Base-by-base conservation (phyloP, 2,888 invertebrate genomes). In the Mesodorylaimus sp. region DNA sequence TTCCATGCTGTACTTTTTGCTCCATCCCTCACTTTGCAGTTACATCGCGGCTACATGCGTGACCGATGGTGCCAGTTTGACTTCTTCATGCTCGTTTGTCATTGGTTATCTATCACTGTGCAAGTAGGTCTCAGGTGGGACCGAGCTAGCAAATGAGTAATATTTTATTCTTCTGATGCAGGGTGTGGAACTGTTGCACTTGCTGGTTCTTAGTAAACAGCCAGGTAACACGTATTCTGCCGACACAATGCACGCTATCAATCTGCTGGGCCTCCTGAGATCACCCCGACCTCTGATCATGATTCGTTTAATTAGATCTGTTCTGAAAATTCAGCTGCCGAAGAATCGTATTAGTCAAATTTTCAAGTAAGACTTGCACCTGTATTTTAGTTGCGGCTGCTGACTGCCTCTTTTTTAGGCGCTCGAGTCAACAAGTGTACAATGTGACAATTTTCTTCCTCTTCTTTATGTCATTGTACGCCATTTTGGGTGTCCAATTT, bases 31-130 rank as follows among this genome's bases (percentile, higher is more conserved):
- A n/a, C n/a, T n/a, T n/a, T n/a, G n/a, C n/a, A n/a, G n/a, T n/a
- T n/a, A n/a, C n/a, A n/a, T n/a, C n/a, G n/a, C 53, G 84, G 93
- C 42, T 97, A 97, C 68, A 73, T 97, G 56, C 84, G 84, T 72
- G 93, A 97, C 69, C 83, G 91, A 65, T 99, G 97, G 97, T 93
- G 91, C 69, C 88, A 91, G 70, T 99, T 99, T 74, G 97, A 99
- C 73, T 85, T 88, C 21, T 81, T 83, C 50, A 93, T 99, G 91
- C 88, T 95, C 38, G 79, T 93, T 65, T 89, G 89, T 66, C 77
- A 93, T 26, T 93, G 95, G 88, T 78, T 87, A 27, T 97, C 97
- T 7, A 83, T 95, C 41, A 78, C 88, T 59, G 73, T 97, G 28
- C 95, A 99, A 74, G 62, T 67, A 51, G n/a, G n/a, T n/a, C n/a